These are phyloP conservation scores for Crepidodera aurea DNA, from an alignment of 2,888 invertebrate species.

Conservation along the genomic window DNA sequence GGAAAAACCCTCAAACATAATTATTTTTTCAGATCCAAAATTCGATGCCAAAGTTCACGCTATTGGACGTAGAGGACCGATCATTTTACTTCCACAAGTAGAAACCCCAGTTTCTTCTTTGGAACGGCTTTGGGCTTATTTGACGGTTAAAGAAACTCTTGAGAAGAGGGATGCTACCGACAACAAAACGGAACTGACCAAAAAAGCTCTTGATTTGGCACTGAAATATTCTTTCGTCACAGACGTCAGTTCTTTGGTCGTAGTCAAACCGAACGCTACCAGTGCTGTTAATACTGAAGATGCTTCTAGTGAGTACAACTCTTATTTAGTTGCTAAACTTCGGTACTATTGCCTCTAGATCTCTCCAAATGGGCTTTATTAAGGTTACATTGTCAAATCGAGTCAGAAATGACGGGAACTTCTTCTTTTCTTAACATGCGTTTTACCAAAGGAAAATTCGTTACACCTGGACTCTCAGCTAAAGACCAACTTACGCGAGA, in stretches of 20 bases:
- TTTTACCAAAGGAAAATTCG: too few relatives aligned
- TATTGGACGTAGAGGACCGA: neutral
- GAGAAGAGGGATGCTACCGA: slow-evolving; percentile 57
- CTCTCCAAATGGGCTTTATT: too few relatives aligned
- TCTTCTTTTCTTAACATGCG: too few relatives aligned
- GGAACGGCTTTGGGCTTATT: slow-evolving; percentile 68
- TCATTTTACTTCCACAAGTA: slow-evolving; percentile 37
- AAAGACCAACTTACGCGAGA: too few relatives aligned
- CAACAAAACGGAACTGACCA: slow-evolving; percentile 52
- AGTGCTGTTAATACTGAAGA: slow-evolving; percentile 41
- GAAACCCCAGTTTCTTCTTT: slow-evolving; percentile 45
- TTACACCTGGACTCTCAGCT: too few relatives aligned
- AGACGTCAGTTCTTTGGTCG: slow-evolving; percentile 72
- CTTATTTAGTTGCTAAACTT: too few relatives aligned
- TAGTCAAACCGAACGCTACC: slow-evolving; percentile 67
- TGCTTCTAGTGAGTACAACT: slow-evolving; percentile 37
- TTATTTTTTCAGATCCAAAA: neutral
- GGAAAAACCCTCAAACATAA: slow-evolving; percentile 18
- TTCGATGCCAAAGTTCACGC: neutral
- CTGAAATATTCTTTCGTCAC: slow-evolving; percentile 69
- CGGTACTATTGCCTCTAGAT: too few relatives aligned
- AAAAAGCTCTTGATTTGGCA: slow-evolving; percentile 66
- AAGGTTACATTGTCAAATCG: too few relatives aligned
- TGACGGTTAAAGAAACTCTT: slow-evolving; percentile 69
- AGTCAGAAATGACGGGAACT: too few relatives aligned